Percentiles rank a stretch among this genome's conserved stretches.
These are phyloP conservation scores for Phalacrocorax aristotelis DNA, from an alignment of 2,113 vertebrate genomes.

Conservation along the genomic window DNA sequence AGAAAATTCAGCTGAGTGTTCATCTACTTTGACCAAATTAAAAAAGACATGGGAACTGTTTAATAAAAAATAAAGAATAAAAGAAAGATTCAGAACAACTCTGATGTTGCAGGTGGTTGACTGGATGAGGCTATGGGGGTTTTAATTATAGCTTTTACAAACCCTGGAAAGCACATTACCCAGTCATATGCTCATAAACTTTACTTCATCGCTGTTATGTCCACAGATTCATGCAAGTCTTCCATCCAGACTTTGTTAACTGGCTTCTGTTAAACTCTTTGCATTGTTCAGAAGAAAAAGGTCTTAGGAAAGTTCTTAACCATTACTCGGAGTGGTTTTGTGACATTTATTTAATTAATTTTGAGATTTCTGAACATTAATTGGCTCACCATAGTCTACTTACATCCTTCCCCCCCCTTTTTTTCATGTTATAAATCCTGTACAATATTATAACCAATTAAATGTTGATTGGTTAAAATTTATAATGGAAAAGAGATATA, in stretches of 20 bases:
- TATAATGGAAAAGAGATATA: neutral
- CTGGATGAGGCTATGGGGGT: neutral
- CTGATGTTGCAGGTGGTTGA: neutral
- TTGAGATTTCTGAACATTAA: neutral
- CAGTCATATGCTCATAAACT: neutral
- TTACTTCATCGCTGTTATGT: neutral
- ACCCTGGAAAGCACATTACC: neutral
- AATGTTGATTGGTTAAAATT: neutral
- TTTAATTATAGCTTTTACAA: neutral
- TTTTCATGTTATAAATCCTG: neutral
- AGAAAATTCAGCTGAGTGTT: neutral
- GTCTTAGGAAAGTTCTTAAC: neutral
- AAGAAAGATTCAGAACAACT: neutral
- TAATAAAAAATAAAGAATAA: neutral
- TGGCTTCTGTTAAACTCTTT: neutral
- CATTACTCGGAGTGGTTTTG: neutral
- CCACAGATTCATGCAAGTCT: neutral
- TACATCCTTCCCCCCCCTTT: fast-evolving
- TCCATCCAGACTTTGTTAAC: neutral
- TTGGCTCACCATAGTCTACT: neutral
- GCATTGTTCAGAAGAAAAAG: neutral
- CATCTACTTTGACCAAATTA: neutral
- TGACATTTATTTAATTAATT: neutral
- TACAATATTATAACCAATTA: neutral
- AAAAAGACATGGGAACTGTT: neutral